Evolutionary conservation across 2,888 invertebrate species (phyloP), one percentile per base, ranked within the genome.

Genomic region (Phania funesta): DNA sequence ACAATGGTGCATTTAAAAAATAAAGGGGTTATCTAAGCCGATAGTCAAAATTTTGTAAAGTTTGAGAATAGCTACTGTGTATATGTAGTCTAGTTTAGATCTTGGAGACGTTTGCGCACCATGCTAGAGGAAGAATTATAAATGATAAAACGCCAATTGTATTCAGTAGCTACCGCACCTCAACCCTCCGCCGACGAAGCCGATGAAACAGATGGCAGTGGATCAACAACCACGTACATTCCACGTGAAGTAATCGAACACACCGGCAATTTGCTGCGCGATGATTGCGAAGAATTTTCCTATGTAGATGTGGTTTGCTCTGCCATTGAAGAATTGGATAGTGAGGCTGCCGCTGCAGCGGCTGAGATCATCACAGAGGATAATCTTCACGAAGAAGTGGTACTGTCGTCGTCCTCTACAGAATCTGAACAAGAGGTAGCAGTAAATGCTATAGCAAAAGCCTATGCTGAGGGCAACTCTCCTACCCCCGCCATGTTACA

Each of bases 81-180:
- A n/a, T n/a, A n/a, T n/a, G n/a, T n/a, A n/a, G n/a, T n/a, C n/a
- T n/a, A n/a, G n/a, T n/a, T n/a, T n/a, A n/a, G n/a, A n/a, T n/a
- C n/a, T n/a, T n/a, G n/a, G 90, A 93, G 96, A 83, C 94, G 95
- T 85, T 90, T 96, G 86, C 94, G 98, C 64, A 92, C 95, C 85
- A 92, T 95, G 85, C 92, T 97, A 29, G 97, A 98, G 90, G 97
- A 97, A 84, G 95, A 97, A 87, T 92, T 97, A 84, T 93, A 96
- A 82, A 93, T 94, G 82, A 92, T 97, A 82, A 96, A 97, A 91
- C 92, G 93, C 48, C 95, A 95, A 88, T 91, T 95, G 52, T 95
- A 94, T 80, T 88, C 93, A 93, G 91, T 89, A 56, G 88, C 90
- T 3, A 90, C 89, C 2, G 89, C 90, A 24, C 90, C 90, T n/a